phyloP scores from a whole-genome alignment of 2,888 invertebrate genomes.

The Callimorpha dominula region DNA sequence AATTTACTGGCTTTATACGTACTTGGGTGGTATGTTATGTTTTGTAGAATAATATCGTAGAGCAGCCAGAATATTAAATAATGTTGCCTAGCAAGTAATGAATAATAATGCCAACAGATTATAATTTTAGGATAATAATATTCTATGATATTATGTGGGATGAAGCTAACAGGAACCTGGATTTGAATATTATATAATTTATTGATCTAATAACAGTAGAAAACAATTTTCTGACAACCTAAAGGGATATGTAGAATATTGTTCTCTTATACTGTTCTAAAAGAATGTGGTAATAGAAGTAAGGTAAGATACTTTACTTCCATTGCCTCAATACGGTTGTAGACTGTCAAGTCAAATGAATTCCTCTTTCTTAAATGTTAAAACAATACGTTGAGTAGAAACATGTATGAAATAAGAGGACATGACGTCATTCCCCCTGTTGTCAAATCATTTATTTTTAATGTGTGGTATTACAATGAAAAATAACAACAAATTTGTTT shows the following conservation, averaged over 20 bases:
- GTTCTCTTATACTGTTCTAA: background rate
- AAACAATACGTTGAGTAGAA: no score
- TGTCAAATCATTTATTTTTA: no score
- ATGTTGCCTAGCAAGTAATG: slow-evolving; percentile 1
- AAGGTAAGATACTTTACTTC: background rate
- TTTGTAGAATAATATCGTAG: slow-evolving; percentile 1
- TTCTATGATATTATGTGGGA: background rate
- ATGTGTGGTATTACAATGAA: no score
- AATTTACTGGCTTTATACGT: slow-evolving; percentile 20
- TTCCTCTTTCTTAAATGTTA: no score
- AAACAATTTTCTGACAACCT: background rate
- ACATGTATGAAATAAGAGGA: no score
- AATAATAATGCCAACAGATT: background rate
- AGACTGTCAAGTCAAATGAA: no score
- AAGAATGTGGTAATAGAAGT: no score
- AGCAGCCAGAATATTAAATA: slow-evolving; percentile 9
- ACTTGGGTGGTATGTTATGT: slow-evolving; percentile 23
- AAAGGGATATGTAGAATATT: background rate
- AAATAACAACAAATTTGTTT: no score
- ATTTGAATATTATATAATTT: background rate
- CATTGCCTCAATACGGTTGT: background rate
- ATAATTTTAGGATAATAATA: background rate
- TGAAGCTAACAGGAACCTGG: background rate
- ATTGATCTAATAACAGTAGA: background rate
- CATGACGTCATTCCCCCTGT: no score